Base-by-base conservation (phyloP, 2,113 vertebrate species). In the Dromaius novaehollandiae region DNA sequence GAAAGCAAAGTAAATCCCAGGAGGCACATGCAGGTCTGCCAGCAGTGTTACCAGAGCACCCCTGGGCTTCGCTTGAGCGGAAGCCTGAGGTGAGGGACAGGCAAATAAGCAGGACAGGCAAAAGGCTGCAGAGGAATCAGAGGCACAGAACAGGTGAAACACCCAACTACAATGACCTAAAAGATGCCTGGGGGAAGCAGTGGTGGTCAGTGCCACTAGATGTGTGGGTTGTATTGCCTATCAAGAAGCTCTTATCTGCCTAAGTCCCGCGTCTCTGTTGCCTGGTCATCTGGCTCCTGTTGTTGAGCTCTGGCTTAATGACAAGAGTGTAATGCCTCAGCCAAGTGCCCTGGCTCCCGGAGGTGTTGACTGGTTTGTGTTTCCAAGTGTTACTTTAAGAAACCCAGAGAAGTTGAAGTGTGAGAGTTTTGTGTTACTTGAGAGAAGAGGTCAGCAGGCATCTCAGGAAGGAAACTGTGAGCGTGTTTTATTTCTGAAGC, bases 301-400 rank as follows among this genome's bases (percentile, higher is more conserved):
- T 71, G 46, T 30, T 51, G 4, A 86, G 61, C 73, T 88, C 65
- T 70, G 56, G 44, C 14, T 89, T 32, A 95, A 89, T 74, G 89
- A 34, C 48, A 76, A 70, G 92, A 82, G 53, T 9, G 70, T 38
- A 82, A 24, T 58, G 82, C 89, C 81, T 92, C 61, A 87, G 95
- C 92, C 88, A 89, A 93, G 64, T 28, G 77, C 89, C 74, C 81
- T 36, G 65, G 61, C 71, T 95, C 78, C 90, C 87, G 0, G 14
- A 92, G 87, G 91, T 94, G 89, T 93, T 95, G 95, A 88, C 89
- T 97, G 91, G 78, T 89, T 97, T 95, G 95, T 88, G 87, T 97
- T 96, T 95, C 94, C 85, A 96, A 86, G 95, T 91, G 97, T 96
- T 97, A 75, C 92, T 96, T 91, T 93, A 96, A 96, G 96, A 97